phyloP scores from a whole-genome alignment of 2,797 vertebrate genomes.

The Acrocephalus scirpaceus region DNA sequence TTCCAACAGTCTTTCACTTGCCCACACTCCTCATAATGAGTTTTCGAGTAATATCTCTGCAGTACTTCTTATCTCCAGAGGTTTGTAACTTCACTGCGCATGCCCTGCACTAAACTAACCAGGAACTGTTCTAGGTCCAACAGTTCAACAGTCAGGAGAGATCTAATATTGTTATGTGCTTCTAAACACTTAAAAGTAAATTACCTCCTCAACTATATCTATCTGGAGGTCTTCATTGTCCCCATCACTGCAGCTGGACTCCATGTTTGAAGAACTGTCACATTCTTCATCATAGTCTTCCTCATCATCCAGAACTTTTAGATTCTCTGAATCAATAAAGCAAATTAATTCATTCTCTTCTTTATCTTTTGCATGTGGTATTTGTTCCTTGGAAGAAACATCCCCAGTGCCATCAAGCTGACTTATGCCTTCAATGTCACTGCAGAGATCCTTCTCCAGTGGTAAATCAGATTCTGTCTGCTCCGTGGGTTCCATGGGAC shows the following conservation, averaged over 20 bases:
- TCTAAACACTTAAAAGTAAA: neutral
- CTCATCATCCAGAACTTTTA: constrained; percentile 84
- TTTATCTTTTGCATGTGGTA: constrained; percentile 64
- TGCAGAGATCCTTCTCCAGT: constrained; percentile 65
- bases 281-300: constrained; percentile 70
- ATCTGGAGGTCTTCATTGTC: constrained; percentile 76
- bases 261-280: constrained; percentile 78
- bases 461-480: constrained; percentile 35
- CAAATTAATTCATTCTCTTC: constrained; percentile 88
- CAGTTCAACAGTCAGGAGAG: neutral
- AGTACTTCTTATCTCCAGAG: neutral
- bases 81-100: neutral
- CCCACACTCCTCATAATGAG: neutral
- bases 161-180: neutral
- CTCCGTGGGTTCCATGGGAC: constrained; percentile 31
- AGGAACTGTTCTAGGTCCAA: neutral
- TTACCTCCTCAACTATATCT: constrained; percentile 80
- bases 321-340: constrained; percentile 85
- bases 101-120: neutral
- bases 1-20: neutral
- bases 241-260: constrained; percentile 73
- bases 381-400: constrained; percentile 81
- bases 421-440: constrained; percentile 81
- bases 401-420: constrained; percentile 90
- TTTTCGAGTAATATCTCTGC: neutral